Conservation (phyloP, 2,888 invertebrate genomes). For the Smittia aterrima region DNA sequence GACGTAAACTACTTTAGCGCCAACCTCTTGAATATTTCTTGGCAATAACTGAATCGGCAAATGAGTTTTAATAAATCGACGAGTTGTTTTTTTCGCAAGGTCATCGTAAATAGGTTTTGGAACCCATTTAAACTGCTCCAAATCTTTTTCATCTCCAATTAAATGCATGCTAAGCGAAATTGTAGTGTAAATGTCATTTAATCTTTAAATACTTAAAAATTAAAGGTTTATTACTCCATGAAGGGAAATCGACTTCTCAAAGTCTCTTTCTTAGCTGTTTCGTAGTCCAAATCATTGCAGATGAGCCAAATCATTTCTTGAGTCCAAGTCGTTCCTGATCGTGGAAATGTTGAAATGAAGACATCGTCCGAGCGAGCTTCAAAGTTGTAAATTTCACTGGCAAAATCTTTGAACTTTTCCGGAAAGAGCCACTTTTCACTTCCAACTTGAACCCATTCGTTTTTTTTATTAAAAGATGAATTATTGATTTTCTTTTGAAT, state of each 20-base stretch:
- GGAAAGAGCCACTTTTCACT: constrained; percentile 48
- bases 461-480: no score
- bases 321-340: constrained; percentile 77
- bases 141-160: background rate
- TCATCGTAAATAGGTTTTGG: background rate
- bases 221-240: background rate
- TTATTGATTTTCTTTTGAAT: no score
- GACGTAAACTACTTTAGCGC: constrained; percentile 69
- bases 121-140: background rate
- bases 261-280: constrained; percentile 56
- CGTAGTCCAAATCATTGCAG: constrained; percentile 70
- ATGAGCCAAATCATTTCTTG: constrained; percentile 80
- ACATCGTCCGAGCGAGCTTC: constrained; percentile 65
- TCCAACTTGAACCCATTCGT: no score
- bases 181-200: background rate
- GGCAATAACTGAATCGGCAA: constrained; percentile 74
- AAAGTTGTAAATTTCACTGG: constrained; percentile 68
- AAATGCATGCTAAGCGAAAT: background rate
- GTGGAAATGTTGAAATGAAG: constrained; percentile 73
- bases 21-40: constrained; percentile 58
- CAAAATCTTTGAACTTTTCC: constrained; percentile 65
- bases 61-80: constrained; percentile 62
- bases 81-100: background rate
- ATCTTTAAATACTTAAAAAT: no score
- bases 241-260: background rate